Percentiles rank a stretch among this genome's conserved stretches.
Evolutionary conservation across 2,113 vertebrate species (phyloP).

Genomic region (Lucifuga dentata): DNA sequence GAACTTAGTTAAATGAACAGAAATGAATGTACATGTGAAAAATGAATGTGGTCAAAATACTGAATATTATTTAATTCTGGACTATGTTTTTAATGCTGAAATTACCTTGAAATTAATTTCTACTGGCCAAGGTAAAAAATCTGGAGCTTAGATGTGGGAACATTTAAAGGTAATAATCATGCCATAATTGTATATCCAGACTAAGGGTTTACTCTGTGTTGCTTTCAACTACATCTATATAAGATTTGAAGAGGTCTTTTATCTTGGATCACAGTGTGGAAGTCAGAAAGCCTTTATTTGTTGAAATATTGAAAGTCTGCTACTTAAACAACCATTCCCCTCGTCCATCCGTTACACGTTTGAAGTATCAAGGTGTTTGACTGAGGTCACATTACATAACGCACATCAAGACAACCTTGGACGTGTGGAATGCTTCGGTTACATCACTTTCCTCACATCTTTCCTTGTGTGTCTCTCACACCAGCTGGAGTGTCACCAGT

Average conservation of each 20-base stretch:
- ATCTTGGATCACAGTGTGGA: neutral
- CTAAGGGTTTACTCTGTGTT: no score
- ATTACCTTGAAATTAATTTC: no score
- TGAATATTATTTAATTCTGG: no score
- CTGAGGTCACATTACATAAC: slow-evolving; percentile 20
- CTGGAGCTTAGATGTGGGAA: neutral
- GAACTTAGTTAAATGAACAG: no score
- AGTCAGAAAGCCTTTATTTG: slow-evolving; percentile 17
- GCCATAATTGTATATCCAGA: no score
- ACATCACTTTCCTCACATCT: slow-evolving; percentile 25
- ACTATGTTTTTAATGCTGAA: no score
- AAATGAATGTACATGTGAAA: no score
- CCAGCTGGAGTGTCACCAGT: slow-evolving; percentile 18
- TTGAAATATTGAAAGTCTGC: slow-evolving; percentile 28
- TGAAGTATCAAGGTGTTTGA: slow-evolving; percentile 31
- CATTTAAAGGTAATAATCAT: no score
- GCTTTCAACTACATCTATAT: no score
- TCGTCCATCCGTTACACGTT: slow-evolving; percentile 3
- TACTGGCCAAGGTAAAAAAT: neutral
- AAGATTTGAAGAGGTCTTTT: no score
- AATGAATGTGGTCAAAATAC: no score
- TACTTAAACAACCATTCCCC: slow-evolving; percentile 23
- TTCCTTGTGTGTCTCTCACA: slow-evolving; percentile 6
- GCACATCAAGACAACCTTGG: slow-evolving; percentile 17
- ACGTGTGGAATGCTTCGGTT: slow-evolving; percentile 15